Evolutionary conservation across 1,140 invertebrate genomes (phyloP), one percentile per base, ranked within the genome.

Genomic region (Cydia pomonella): DNA sequence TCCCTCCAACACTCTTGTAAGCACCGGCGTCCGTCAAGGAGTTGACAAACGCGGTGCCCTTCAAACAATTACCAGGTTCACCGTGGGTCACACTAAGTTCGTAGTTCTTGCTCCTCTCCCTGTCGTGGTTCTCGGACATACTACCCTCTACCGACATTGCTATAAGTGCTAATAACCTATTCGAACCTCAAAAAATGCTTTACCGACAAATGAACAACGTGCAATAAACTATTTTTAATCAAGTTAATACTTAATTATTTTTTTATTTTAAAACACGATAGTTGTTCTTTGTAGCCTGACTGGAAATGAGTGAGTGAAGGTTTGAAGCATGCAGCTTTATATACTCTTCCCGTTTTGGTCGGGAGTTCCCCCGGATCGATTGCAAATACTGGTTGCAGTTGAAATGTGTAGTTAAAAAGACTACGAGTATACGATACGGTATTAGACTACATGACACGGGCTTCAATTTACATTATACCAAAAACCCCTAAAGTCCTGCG

Each of bases 71-170:
- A 4, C 63, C 23, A 6, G 63, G 9, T n/a, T 66, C 63, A 9
- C 27, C 25, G 25, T 66, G 63, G 25, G 27, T 63, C 62, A 27
- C 62, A 25, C 23, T 27, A 1, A 63, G 9, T 25, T 63, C 25
- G 12, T 63, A 63, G 25, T 25, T 63, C 62, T 63, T 63, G 10
- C 62, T 63, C 25, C 59, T n/a, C 10, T 21, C 10, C 25, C 62
- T 63, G 27, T 63, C 62, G 13, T 63, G 62, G 62, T 63, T 63
- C 2, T 63, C 21, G 18, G 62, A 27, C 62, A 63, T 63, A 63
- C 23, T 21, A 27, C 62, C 25, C 9, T 63, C 9, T 3, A 63
- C 62, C 12, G 62, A 63, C 62, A 63, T 63, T 25, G 9, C 18
- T 25, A 10, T n/a, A n/a, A n/a, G n/a, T n/a, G n/a, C n/a, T n/a